Conservation (phyloP, 1,140 invertebrate species). For the Araneus ventricosus region DNA sequence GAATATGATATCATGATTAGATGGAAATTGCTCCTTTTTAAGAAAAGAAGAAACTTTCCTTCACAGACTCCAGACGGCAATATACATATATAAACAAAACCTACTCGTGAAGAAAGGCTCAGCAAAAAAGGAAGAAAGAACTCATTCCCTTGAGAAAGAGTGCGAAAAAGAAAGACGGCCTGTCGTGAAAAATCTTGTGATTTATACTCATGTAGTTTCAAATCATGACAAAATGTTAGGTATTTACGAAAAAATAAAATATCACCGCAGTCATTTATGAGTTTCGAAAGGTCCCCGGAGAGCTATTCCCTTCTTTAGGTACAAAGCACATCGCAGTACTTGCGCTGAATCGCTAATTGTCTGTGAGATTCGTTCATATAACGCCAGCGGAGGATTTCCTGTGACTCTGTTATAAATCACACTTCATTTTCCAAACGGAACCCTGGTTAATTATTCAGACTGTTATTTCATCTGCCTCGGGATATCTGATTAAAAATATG, state of each 20-base stretch:
- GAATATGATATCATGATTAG: neutral
- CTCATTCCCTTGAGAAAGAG: neutral
- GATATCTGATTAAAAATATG: constrained; percentile 4
- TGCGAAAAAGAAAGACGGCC: neutral
- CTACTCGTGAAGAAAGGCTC: neutral
- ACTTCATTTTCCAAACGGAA: neutral
- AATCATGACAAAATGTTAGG: neutral
- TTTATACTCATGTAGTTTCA: neutral
- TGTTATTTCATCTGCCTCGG: constrained; percentile 1
- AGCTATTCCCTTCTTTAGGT: neutral
- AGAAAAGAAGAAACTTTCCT: neutral
- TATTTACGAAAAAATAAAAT: neutral
- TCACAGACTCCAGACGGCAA: neutral
- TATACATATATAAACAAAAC: constrained; percentile 10
- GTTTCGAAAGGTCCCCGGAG: neutral
- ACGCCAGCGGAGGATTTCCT: neutral
- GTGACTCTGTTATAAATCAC: neutral
- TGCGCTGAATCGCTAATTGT: neutral
- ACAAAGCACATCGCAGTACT: neutral
- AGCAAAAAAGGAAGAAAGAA: neutral
- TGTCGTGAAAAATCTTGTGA: neutral
- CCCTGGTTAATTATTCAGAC: neutral
- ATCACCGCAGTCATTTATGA: neutral
- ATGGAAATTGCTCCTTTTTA: neutral
- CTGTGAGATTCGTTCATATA: neutral